Evolutionary conservation across 2,888 invertebrate species (phyloP).

Genomic region (Mylabris sibirica): DNA sequence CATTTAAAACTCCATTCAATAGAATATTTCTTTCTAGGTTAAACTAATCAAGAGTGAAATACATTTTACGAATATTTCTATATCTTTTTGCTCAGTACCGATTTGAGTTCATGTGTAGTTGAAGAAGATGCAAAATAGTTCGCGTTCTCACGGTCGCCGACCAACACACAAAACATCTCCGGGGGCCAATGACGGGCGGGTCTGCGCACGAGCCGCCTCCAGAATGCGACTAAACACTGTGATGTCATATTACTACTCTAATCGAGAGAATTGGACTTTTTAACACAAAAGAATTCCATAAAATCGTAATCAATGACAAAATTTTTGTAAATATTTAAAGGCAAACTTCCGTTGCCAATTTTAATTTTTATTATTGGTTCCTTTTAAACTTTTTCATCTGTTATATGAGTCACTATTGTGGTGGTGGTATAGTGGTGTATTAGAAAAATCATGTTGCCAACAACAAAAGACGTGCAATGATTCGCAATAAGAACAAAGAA

Average conservation of each 20-base stretch:
- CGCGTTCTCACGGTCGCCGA: constrained; percentile 55
- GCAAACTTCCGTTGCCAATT: neutral
- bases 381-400: no score
- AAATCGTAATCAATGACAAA: no score
- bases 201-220: constrained; percentile 44
- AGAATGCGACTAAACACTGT: constrained; percentile 32
- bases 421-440: constrained; percentile 16
- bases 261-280: no score
- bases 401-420: constrained; percentile 6
- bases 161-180: constrained; percentile 30
- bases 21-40: no score
- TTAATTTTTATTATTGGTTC: neutral
- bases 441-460: constrained; percentile 29
- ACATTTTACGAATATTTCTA: neutral
- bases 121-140: constrained; percentile 44
- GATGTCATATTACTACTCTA: constrained; percentile 40
- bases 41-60: no score
- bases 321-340: neutral
- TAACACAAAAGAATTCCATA: no score
- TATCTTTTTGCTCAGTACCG: no score
- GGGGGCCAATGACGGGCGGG: constrained; percentile 41
- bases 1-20: no score
- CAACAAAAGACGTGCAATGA: constrained; percentile 25
- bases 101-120: constrained; percentile 25
- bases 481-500: constrained; percentile 34